phyloP scores from a whole-genome alignment of 2,113 vertebrate species.

The Circaetus cinerascens region DNA sequence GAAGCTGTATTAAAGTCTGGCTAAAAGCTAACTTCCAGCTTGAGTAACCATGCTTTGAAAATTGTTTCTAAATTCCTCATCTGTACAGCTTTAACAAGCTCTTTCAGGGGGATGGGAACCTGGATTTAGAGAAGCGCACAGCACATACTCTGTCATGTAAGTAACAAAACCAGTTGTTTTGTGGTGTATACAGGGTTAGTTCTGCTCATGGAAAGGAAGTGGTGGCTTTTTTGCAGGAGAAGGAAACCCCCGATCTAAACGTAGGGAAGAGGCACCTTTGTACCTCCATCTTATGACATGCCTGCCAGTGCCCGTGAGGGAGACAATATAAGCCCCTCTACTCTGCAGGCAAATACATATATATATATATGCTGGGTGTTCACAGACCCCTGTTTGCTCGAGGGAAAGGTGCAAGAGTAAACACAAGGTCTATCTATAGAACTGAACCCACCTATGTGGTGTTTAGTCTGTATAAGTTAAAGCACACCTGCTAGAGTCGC shows the following conservation, averaged over 20 bases:
- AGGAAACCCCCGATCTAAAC: neutral
- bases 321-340: neutral
- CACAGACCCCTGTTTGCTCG: neutral
- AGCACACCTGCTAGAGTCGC: neutral
- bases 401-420: neutral
- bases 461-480: neutral
- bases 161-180: neutral
- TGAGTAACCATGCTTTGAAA: slow-evolving; percentile 57
- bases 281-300: neutral
- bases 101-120: neutral
- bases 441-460: accelerated
- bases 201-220: neutral
- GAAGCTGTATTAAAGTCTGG: slow-evolving; percentile 12
- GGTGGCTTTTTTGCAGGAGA: neutral
- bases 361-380: neutral
- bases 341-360: accelerated
- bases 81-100: neutral
- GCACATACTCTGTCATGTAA: neutral
- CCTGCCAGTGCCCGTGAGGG: neutral
- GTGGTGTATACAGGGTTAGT: neutral
- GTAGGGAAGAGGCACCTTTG: neutral
- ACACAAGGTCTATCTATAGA: accelerated
- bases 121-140: neutral
- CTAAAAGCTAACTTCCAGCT: slow-evolving; percentile 53
- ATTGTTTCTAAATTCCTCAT: slow-evolving; percentile 39